Evolutionary conservation across 2,797 vertebrate genomes (phyloP).

Genomic region (Oreonectes daqikongensis): DNA sequence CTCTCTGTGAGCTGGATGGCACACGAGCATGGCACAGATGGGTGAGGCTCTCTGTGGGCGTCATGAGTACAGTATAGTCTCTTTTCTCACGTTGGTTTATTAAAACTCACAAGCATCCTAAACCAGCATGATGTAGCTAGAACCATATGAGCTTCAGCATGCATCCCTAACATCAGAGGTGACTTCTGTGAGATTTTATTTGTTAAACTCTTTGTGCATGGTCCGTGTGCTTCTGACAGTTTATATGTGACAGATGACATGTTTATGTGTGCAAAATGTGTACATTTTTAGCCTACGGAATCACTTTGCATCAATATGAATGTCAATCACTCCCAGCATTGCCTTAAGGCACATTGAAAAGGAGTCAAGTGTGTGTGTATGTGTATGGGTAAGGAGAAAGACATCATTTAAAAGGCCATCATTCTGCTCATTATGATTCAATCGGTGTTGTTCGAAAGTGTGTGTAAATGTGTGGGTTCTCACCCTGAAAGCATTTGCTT

Average conservation of each 20-base stretch:
- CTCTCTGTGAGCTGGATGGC: constrained; percentile 37
- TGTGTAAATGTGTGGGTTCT: not conserved
- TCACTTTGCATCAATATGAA: not conserved
- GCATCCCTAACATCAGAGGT: not conserved
- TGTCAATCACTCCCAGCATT: not conserved
- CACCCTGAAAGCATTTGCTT: not conserved
- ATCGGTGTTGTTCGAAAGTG: constrained; percentile 2
- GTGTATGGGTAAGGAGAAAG: not conserved
- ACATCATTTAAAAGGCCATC: constrained; percentile 1
- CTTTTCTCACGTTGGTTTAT: not conserved
- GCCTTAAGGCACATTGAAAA: not conserved
- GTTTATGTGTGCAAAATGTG: not conserved
- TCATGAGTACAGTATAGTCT: constrained; percentile 25
- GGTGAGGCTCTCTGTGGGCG: constrained; percentile 30
- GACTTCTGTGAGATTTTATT: not conserved
- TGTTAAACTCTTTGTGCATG: not conserved
- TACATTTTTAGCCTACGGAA: not conserved
- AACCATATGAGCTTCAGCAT: not conserved
- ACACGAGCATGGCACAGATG: constrained; percentile 27
- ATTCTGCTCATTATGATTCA: constrained; percentile 14
- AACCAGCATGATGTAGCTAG: constrained; percentile 4
- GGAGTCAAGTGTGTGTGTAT: not conserved
- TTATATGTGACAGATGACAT: constrained; percentile 1
- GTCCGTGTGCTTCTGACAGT: not conserved
- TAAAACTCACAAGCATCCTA: not conserved